Evolutionary conservation across 2,888 invertebrate species (phyloP), one percentile per base, ranked within the genome.

Genomic region (Hemicrepidius hirtus): DNA sequence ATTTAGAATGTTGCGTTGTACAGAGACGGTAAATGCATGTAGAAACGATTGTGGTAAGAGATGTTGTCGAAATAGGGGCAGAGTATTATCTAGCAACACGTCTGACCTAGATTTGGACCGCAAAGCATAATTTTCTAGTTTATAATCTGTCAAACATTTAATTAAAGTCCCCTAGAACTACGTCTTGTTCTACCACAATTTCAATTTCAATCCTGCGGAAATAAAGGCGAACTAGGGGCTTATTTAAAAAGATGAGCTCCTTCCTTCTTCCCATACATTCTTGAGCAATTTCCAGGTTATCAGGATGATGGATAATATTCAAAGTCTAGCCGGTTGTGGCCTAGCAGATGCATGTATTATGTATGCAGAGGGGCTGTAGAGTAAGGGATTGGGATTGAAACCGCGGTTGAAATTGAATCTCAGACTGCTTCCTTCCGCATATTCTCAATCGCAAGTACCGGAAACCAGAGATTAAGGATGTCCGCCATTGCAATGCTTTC

Each of bases 401-500:
- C 63, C 55, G 66, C 69, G 71, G 37, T 63, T 68, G 70, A 75
- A 75, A 75, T 75, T 75, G 75, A 75, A 75, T 75, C 75, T 65
- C 49, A 49, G 70, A 71, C 64, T 66, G 68, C 73, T 73, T 75
- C 73, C 73, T 74, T 75, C 75, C 75, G 73, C 71, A 44, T 62
- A 70, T 64, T 74, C 71, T 68, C 66, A 64, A 75, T 75, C 68
- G 62, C 68, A 71, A 62, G 62, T 40, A 70, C 65, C 71, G 73
- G 73, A 75, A 75, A 75, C 75, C 73, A 75, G 73, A 73, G 73
- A 75, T 75, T 75, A 75, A 40, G 73, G 74, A 68, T 71, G 69
- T 75, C 71, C 68, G 68, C 62, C 28, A 68, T 49, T 24, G 40
- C 12, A 16, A 53, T 53, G 46, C 20, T 16, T 46, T 18, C 46